Conservation (phyloP, 2,113 vertebrate species). For the Python bivittatus region DNA sequence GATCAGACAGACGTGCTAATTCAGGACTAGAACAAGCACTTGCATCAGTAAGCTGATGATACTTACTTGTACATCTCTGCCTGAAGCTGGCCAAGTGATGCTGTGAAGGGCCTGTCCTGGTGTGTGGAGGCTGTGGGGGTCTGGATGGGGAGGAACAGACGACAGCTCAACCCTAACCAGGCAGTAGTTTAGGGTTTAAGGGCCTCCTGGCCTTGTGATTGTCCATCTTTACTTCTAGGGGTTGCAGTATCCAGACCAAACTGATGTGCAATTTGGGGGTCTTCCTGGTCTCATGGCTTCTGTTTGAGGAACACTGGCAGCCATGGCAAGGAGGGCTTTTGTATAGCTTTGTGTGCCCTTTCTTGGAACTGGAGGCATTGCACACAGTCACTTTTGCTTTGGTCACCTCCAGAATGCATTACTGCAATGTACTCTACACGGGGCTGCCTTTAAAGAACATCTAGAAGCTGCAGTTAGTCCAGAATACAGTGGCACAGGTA, state of each 20-base stretch:
- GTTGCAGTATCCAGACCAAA: neutral
- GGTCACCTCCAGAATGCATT: neutral
- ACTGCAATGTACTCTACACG: neutral
- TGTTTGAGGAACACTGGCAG: neutral
- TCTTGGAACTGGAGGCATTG: neutral
- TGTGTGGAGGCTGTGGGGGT: neutral
- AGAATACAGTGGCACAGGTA: neutral
- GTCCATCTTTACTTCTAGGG: neutral
- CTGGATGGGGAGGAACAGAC: neutral
- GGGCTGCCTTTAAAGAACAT: neutral
- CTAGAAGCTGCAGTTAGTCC: neutral
- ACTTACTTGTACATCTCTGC: neutral
- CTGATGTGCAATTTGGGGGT: neutral
- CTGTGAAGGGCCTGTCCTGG: neutral
- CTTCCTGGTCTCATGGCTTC: neutral
- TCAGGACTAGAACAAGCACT: neutral
- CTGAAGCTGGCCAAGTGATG: neutral
- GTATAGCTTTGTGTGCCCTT: neutral
- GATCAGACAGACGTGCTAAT: neutral
- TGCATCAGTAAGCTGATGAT: neutral
- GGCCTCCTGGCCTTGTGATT: neutral
- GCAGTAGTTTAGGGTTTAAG: neutral
- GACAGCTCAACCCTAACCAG: neutral
- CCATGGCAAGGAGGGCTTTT: neutral
- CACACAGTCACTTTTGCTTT: neutral